Evolutionary conservation across 30 jellyfish, hydroid and myxozoan genomes (phyloP).

Genomic region (Pseudorhiza aurosa): DNA sequence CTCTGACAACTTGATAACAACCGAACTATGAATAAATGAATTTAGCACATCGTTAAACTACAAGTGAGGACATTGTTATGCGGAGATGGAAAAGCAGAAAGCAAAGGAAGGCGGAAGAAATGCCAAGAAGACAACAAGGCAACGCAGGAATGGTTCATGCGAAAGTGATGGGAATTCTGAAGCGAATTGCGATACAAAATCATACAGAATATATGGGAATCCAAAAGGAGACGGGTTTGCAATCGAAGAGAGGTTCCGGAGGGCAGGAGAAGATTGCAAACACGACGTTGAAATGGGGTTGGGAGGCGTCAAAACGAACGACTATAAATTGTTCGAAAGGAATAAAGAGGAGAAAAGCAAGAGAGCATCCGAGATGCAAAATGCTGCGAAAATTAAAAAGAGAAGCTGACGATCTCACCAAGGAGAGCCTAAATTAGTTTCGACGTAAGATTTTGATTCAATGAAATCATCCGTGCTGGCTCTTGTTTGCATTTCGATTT

Average conservation of each 20-base stretch:
- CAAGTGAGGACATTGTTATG: no score
- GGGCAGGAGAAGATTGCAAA: not conserved
- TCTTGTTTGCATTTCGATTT: no score
- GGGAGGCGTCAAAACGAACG: not conserved
- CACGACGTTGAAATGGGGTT: not conserved
- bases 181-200: slow-evolving; percentile 4
- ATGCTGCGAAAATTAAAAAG: no score
- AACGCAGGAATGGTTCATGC: not conserved
- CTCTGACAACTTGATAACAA: no score
- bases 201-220: slow-evolving; percentile 26
- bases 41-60: no score
- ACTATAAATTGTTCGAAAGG: not conserved
- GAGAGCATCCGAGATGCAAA: no score
- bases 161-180: not conserved
- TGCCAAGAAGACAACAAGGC: not conserved
- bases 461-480: no score
- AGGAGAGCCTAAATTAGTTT: no score
- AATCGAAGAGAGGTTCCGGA: not conserved
- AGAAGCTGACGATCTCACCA: no score
- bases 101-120: not conserved
- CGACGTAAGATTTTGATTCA: no score
- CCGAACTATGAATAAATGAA: no score
- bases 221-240: slow-evolving; percentile 58
- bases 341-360: not conserved
- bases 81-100: not conserved